phyloP scores from a whole-genome alignment of 2,113 vertebrate genomes.

The Cololabis saira region DNA sequence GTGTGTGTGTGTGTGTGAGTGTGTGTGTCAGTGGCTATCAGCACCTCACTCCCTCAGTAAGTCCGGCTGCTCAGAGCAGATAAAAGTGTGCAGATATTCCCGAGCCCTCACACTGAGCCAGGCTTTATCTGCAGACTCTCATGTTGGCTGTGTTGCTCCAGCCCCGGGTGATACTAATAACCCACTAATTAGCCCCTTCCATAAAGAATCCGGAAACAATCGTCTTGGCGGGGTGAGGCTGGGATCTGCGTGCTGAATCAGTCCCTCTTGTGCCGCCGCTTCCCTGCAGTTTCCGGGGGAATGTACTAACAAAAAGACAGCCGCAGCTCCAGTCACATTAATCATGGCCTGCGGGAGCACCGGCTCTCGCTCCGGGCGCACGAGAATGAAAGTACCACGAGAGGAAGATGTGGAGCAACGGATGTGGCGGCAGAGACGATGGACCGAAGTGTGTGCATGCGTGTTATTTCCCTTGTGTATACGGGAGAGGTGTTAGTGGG shows the following conservation, averaged over 20 bases:
- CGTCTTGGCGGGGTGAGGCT: conserved; percentile 7
- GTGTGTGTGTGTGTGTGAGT: conserved; percentile 1
- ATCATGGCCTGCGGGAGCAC: conserved; percentile 74
- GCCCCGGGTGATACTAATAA: conserved; percentile 75
- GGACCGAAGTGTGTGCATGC: conserved; percentile 13
- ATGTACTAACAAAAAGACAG: conserved; percentile 62
- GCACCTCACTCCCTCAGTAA: conserved; percentile 31
- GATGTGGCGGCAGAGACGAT: conserved; percentile 40
- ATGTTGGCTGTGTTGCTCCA: conserved; percentile 61
- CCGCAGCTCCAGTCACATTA: conserved; percentile 72
- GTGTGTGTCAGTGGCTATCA: conserved; percentile 32
- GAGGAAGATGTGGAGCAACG: conserved; percentile 43
- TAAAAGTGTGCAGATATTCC: conserved; percentile 67
- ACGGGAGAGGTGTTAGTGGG: conserved; percentile 25
- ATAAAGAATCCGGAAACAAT: conserved; percentile 71
- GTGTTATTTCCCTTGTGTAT: conserved; percentile 5
- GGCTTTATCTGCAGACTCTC: conserved; percentile 63
- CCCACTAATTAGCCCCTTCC: conserved; percentile 72
- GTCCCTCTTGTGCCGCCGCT: conserved; percentile 61
- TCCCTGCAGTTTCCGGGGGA: conserved; percentile 54
- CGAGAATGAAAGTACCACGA: conserved; percentile 39
- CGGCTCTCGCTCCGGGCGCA: conserved; percentile 52
- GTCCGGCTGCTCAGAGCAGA: conserved; percentile 63
- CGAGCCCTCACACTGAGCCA: conserved; percentile 50
- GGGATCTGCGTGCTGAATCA: conserved; percentile 43